Conservation (phyloP, 2,888 invertebrate genomes). For the Leistus spinibarbis region DNA sequence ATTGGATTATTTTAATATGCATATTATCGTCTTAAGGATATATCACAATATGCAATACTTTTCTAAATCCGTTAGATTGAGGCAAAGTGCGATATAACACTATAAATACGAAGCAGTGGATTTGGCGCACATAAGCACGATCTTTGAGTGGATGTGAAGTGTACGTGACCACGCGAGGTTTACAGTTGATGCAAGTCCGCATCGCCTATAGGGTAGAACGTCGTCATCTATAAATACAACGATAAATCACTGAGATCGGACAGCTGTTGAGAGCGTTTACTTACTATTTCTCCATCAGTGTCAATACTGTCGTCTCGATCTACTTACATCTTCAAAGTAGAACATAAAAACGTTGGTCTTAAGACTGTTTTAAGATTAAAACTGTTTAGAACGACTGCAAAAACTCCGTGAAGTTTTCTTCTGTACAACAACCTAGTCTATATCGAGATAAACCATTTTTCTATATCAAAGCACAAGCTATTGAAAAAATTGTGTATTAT, state of each 20-base stretch:
- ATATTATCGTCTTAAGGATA: too few species aligned
- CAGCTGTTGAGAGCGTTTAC: constrained; percentile 33
- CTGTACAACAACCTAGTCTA: too few species aligned
- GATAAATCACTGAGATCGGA: constrained; percentile 32
- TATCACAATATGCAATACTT: not conserved
- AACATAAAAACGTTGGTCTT: not conserved
- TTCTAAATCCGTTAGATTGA: not conserved
- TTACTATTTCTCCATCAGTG: constrained; percentile 38
- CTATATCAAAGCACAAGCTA: too few species aligned
- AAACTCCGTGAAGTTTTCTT: too few species aligned
- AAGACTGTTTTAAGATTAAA: not conserved
- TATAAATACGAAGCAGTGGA: not conserved
- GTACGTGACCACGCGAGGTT: not conserved
- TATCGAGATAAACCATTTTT: too few species aligned
- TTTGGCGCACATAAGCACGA: not conserved
- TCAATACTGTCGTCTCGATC: constrained; percentile 26
- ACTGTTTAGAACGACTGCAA: too few species aligned
- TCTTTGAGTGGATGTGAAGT: not conserved
- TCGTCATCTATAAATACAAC: constrained; percentile 31
- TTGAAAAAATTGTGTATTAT: too few species aligned
- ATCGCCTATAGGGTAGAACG: not conserved
- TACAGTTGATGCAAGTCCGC: not conserved
- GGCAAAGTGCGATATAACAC: not conserved
- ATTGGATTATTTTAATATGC: too few species aligned
- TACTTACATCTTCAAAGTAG: not conserved